Base-by-base conservation (phyloP, 2,113 vertebrate genomes). In the Mirza zaza region DNA sequence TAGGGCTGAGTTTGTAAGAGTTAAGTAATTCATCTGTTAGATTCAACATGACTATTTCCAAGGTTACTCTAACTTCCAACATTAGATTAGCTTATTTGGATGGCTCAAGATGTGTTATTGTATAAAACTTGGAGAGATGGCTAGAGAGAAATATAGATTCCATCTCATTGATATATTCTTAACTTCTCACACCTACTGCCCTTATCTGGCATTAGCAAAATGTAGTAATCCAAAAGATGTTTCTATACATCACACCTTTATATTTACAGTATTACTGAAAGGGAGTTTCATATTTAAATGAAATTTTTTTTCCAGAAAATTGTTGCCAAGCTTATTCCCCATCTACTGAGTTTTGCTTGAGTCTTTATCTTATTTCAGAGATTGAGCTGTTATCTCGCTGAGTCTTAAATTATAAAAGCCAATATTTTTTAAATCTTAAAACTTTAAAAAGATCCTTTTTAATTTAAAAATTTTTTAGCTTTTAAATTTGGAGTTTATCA, bases 401-500 rank as follows among this genome's bases (percentile, higher is more conserved):
- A 96, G 67, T 25, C 57, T 95, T 82, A 42, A 70, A 25, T 91
- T 77, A 91, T 50, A 57, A 92, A 97, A 94, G 20, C 88, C 63
- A 67, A 48, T 96, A 80, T 77, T 95, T 86, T 92, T 75, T 25
- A 87, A 85, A 90, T 82, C 55, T 86, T 96, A 80, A 85, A 75
- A 80, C 52, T 88, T 88, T 39, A 59, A 95, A 87, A 80, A 42
- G n/a, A 27, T 13, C 0, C 8, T 71, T 90, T 87, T 92, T 73
- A 82, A 65, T 87, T 83, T 76, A 67, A 76, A 50, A 42, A 88
- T 73, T 63, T 61, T 34, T 63, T 93, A 50, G 65, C 27, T 94
- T 93, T 97, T 96, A 96, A 96, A 91, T 97, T 94, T 97, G 85
- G 42, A 39, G 34, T 70, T 94, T 83, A 90, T 94, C 67, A 92